Conservation (phyloP, 2,113 vertebrate genomes). For the Clarias gariepinus region DNA sequence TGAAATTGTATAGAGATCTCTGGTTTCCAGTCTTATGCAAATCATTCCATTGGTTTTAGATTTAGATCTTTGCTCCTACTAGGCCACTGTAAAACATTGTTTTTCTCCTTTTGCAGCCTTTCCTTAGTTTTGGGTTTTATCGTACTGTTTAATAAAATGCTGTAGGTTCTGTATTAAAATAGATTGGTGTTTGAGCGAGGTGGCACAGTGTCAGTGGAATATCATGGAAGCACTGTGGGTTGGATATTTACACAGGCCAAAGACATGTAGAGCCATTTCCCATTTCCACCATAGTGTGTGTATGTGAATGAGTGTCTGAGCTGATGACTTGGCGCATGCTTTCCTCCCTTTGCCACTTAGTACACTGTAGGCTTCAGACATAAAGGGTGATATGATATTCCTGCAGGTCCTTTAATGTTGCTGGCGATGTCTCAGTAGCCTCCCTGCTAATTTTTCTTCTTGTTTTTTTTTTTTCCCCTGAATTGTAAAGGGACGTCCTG, state of each 20-base stretch:
- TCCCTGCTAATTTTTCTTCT: neutral
- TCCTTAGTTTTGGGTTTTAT: neutral
- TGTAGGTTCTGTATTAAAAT: no score
- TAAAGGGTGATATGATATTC: neutral
- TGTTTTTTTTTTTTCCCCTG: neutral
- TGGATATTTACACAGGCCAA: no score
- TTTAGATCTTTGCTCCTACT: neutral
- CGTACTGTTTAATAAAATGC: neutral
- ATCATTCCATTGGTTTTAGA: neutral
- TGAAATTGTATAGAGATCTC: neutral
- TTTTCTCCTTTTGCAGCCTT: neutral
- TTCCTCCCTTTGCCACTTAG: no score
- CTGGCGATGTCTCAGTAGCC: neutral
- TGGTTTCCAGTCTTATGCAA: neutral
- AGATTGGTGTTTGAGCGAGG: no score
- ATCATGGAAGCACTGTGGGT: no score
- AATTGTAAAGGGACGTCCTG: neutral
- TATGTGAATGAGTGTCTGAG: no score
- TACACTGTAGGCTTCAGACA: neutral
- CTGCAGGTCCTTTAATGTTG: slow-evolving; percentile 5
- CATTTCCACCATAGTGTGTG: no score
- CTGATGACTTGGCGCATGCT: no score
- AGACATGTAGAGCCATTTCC: no score
- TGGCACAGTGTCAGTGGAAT: no score
- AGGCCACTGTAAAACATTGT: neutral